Evolutionary conservation across 1,140 invertebrate species (phyloP).

Genomic region (Choristoneura fumiferana): DNA sequence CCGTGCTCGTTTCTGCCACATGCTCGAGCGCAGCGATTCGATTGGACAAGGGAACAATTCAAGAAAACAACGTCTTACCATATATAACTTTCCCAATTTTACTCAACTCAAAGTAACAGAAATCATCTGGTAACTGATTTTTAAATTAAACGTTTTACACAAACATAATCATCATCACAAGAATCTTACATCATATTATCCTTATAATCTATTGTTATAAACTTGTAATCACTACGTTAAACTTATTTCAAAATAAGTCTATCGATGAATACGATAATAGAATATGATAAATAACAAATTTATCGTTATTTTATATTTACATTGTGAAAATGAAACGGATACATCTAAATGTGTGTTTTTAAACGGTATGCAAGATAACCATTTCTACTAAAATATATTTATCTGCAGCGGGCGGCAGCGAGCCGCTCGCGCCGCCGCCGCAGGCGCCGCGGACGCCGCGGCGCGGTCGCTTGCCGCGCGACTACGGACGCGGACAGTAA

Average conservation of each 20-base stretch:
- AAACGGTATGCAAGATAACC: slow-evolving; percentile 54
- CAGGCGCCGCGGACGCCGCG: background rate
- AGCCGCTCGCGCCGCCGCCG: background rate
- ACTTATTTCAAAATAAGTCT: slow-evolving; percentile 69
- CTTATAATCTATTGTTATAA: slow-evolving; percentile 62
- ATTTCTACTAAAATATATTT: slow-evolving; percentile 56
- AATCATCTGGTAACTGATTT: slow-evolving; percentile 67
- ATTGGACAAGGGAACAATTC: slow-evolving; percentile 50
- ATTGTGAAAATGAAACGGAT: slow-evolving; percentile 57
- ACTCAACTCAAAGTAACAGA: slow-evolving; percentile 70
- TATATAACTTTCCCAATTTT: slow-evolving; percentile 65
- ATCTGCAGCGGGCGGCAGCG: background rate
- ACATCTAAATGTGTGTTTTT: slow-evolving; percentile 61
- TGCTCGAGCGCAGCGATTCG: slow-evolving; percentile 23
- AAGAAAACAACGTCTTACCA: slow-evolving; percentile 69
- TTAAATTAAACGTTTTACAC: slow-evolving; percentile 68
- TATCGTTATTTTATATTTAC: slow-evolving; percentile 69
- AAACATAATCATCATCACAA: slow-evolving; percentile 63
- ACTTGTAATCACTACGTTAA: slow-evolving; percentile 64
- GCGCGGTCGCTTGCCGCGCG: background rate
- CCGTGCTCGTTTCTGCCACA: slow-evolving; percentile 27
- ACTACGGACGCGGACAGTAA: background rate
- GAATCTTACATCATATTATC: slow-evolving; percentile 52
- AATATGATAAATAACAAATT: slow-evolving; percentile 75
- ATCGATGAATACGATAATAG: slow-evolving; percentile 68